Evolutionary conservation across 2,113 vertebrate genomes (phyloP).

Genomic region (Tamias sibiricus): DNA sequence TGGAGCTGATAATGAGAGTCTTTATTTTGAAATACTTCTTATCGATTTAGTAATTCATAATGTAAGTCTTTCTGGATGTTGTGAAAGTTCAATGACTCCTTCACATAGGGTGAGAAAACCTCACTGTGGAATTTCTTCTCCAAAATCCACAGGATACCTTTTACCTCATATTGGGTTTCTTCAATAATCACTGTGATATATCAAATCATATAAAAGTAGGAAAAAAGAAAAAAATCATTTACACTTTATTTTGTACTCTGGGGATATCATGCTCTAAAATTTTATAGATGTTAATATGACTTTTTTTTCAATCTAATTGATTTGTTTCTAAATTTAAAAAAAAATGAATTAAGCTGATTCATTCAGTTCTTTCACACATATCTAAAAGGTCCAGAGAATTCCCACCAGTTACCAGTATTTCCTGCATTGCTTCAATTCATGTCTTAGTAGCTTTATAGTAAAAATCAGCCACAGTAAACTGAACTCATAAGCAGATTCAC

Average conservation of each 20-base stretch:
- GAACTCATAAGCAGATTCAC: background rate
- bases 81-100: background rate
- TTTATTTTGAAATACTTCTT: background rate
- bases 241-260: background rate
- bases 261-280: background rate
- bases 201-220: background rate
- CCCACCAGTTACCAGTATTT: background rate
- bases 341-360: background rate
- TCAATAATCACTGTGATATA: background rate
- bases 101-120: background rate
- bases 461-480: background rate
- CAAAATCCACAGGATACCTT: background rate
- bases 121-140: background rate
- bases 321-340: background rate
- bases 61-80: background rate
- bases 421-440: background rate
- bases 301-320: constrained; percentile 8
- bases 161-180: background rate
- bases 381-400: background rate
- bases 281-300: background rate
- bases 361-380: background rate
- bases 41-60: background rate
- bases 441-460: background rate
- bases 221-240: background rate
- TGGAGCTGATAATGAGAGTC: background rate